Base-by-base conservation (phyloP, 2,888 invertebrate species). In the Eupithecia centaureata region DNA sequence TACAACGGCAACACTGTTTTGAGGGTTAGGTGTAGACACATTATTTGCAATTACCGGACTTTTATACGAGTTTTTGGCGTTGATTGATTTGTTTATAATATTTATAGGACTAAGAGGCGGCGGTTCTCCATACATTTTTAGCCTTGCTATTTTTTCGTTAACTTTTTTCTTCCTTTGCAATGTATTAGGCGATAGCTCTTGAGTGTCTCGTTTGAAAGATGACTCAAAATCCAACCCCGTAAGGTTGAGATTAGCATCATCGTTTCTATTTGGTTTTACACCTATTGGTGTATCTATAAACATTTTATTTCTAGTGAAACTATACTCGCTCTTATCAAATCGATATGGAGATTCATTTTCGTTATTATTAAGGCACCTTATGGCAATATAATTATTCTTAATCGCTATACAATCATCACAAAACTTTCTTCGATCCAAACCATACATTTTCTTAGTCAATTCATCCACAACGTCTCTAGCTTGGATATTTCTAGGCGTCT, bases 71-170 rank as follows among this genome's bases (percentile, higher is more conserved):
- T 79, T 89, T 0, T 86, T 76, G 0, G 90, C 86, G 51, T 84
- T 82, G 79, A 80, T 86, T 0, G 88, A 87, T 71, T 79, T 86
- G 65, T 92, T 90, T 67, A 87, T 82, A 5, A 93, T 86, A 70
- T 87, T 83, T 25, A 95, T 86, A 0, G 93, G 88, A n/a, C 92
- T 90, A n/a, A 95, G 78, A 1, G 94, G 89, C 0, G 94, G 94
- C 0, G 95, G 93, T 77, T 94, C 92, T 0, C 94, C 94, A 57
- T 94, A 95, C 77, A 86, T 86, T 82, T 89, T 89, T 62, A 95
- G 79, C 80, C 85, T 94, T 1, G 93, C 91, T 7, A 95, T 89
- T 76, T 91, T 93, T 65, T 89, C 88, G 13, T 86, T 83, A 0
- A 90, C 81, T 65, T 82, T 83, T 32, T 80, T 85, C 73, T 89